Base-by-base conservation (phyloP, 2,797 vertebrate genomes). In the Lepilemur septentrionalis region DNA sequence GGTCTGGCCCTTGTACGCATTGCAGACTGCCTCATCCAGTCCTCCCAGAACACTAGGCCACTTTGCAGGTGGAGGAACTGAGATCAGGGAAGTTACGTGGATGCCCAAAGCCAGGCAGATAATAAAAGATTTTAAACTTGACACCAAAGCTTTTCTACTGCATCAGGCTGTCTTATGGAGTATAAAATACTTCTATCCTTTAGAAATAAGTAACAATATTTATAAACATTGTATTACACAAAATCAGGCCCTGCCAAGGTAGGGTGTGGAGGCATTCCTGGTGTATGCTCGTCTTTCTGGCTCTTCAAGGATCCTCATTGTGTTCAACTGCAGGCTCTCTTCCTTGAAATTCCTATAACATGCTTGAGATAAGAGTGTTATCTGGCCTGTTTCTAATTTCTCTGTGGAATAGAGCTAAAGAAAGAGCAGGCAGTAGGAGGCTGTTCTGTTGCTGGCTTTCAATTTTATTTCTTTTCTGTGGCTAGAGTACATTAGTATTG, bases 341-440 rank as follows among this genome's bases (percentile, higher is more conserved):
- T 80, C 43, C 41, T 55, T 81, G 55, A 89, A 91, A 94, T 72
- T 80, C 63, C 41, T 92, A 38, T 48, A 59, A 41, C 46, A 7
- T 11, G 12, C 63, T 86, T 38, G 13, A 76, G 70, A 67, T 70
- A 46, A 20, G 65, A 69, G 41, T 14, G n/a, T 28, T 88, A 65
- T 55, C 76, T n/a, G 4, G 4, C 48, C 73, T 50, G 57, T 59
- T 86, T 48, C 61, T 87, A 35, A 86, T 38, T 82, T 69, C 35
- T 41, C 65, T 18, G 0, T 52, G 75, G 78, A 93, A 73, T 43
- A 65, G n/a, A 28, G 22, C 61, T 84, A 50, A 70, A 90, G 67
- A 65, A 84, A 78, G 69, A 76, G 73, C 25, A 17, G 67, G 23
- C 30, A 1, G 14, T 13, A 18, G 38, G 63, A 28, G 0, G 43